Evolutionary conservation across 2,888 invertebrate genomes (phyloP), one percentile per base, ranked within the genome.

Genomic region (Phaedon cochleariae): DNA sequence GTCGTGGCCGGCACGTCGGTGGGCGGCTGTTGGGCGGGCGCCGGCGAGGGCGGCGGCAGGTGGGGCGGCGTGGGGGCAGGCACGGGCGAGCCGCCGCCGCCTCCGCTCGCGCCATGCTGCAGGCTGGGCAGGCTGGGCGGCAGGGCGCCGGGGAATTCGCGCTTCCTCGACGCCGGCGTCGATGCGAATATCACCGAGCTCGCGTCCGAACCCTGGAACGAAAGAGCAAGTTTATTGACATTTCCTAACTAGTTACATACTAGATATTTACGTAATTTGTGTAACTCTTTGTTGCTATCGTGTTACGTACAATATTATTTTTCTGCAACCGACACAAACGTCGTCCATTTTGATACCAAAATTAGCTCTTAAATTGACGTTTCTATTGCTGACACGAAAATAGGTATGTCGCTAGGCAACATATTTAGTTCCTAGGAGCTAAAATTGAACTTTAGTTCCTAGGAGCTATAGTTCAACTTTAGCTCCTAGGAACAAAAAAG

Each of bases 121-220:
- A 89, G 81, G 55, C 70, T 67, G 49, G 89, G 89, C 77, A 89
- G 87, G 76, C 84, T 83, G 74, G 85, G 84, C 63, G 85, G 85
- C 74, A 85, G 76, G 69, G 86, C 86, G 75, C 86, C 86, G 64
- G 86, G 85, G 77, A 87, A 87, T 80, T 90, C 90, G 76, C 90
- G 89, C 77, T 90, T 90, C 74, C 90, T 85, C 73, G 89, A 87
- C 82, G 91, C 89, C 83, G 90, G 88, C 80, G 90, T 78, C 72
- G 82, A 81, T 59, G 81, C 82, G 73, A 83, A 83, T 80, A 83
- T 83, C 77, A 83, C 83, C 84, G 90, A 90, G 85, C 90, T 90
- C 78, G 87, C 90, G 86, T 91, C 92, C 84, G 92, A 91, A 84
- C 91, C 90, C 90, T 91, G 85, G 15, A 86, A 85, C 60, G 72